Conservation (phyloP, 2,888 invertebrate genomes). For the Lasioglossum leucozonium region DNA sequence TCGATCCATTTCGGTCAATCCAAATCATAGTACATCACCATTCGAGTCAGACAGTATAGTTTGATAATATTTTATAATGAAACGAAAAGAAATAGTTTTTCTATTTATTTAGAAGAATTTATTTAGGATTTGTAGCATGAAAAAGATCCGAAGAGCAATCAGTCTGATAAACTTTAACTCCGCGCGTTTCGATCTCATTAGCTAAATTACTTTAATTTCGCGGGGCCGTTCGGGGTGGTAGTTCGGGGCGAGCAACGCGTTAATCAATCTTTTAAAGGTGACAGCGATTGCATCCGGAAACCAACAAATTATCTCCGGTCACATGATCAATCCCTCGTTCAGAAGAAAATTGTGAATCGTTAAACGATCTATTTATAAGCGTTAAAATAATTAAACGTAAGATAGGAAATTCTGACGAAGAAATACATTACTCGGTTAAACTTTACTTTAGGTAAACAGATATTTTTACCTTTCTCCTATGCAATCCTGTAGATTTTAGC, state of each 20-base stretch:
- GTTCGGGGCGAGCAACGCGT: neutral
- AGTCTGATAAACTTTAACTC: slow-evolving; percentile 1
- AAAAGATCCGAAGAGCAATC: neutral
- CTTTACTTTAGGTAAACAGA: too few relatives aligned
- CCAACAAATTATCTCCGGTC: neutral
- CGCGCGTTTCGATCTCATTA: neutral
- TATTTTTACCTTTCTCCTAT: too few relatives aligned
- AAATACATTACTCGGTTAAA: neutral
- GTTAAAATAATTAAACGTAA: neutral
- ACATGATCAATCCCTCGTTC: neutral
- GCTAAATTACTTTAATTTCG: slow-evolving; percentile 2
- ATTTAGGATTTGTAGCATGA: neutral
- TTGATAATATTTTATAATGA: too few relatives aligned
- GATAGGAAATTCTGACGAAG: neutral
- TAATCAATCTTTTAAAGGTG: slow-evolving; percentile 6
- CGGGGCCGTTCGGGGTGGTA: neutral
- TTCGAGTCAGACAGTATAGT: too few relatives aligned
- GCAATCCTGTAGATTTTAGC: too few relatives aligned
- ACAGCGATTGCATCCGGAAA: neutral
- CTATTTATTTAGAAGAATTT: too few relatives aligned
- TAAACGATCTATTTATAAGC: neutral
- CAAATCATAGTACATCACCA: neutral
- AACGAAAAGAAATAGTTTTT: too few relatives aligned
- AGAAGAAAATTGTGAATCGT: neutral
- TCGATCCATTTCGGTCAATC: neutral